Evolutionary conservation across 2,113 vertebrate species (phyloP), one percentile per base, ranked within the genome.

Genomic region (Chamaetylas fuelleborni): DNA sequence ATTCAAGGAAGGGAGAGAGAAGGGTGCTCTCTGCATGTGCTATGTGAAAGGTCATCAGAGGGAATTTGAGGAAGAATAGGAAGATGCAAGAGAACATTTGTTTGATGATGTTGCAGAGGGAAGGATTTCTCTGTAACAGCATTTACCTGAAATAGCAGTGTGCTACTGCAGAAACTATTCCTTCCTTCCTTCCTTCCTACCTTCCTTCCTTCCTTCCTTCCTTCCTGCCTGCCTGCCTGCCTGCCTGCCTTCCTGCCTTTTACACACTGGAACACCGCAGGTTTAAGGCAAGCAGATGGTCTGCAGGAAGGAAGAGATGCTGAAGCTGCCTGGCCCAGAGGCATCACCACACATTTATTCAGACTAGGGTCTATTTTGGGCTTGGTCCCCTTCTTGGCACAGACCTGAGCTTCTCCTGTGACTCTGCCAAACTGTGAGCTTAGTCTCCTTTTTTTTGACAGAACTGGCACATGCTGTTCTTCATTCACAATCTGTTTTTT

Each of bases 401-500:
- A 26, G 60, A 47, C 56, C 60, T 5, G 14, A 91, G 67, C 53
- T 82, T 58, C 85, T 94, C 42, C 90, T 88, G 67, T 64, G 67
- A 40, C 43, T 86, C 61, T 84, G 88, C 80, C 95, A 93, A 96
- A 90, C 43, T 66, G 50, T 65, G 93, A 90, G 64, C 58, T 70
- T 74, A 92, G 43, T 89, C 66, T 94, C 34, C 45, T 61, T 76
- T 91, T 93, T 70, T 89, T 76, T 80, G 85, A 93, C 51, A 81
- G 93, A 96, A 88, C 64, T 83, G 85, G 88, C 93, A 90, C 84
- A 90, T 88, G 51, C 60, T 93, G 92, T 93, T 97, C 87, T 94
- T 96, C 93, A 93, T 96, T 93, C 93, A 86, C 94, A 95, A 86
- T 93, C 92, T 95, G 93, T 5, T 58, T 95, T 93, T 93, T 36